Conservation (phyloP, 2,797 vertebrate species). For the Scolopax bukidnonensis region DNA sequence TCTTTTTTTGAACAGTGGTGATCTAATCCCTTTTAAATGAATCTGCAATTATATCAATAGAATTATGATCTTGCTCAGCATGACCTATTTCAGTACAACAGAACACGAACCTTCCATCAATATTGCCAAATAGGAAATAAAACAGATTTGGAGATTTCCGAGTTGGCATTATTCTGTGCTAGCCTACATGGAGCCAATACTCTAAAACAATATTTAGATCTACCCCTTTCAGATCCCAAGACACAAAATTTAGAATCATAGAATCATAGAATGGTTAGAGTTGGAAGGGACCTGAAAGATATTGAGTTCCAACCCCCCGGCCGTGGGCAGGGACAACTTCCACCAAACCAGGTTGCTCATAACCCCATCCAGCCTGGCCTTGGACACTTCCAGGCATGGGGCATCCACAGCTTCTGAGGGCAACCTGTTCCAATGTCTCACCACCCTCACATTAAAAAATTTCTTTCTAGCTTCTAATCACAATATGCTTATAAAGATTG, state of each 20-base stretch:
- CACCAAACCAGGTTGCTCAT: too few species aligned
- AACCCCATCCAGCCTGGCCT: too few species aligned
- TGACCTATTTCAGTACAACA: not conserved
- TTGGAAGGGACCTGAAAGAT: too few species aligned
- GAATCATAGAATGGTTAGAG: not conserved
- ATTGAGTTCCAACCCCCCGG: too few species aligned
- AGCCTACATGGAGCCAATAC: not conserved
- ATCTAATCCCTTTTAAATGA: not conserved
- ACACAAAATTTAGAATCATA: not conserved
- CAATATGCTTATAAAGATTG: not conserved
- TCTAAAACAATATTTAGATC: not conserved
- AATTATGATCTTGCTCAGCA: not conserved
- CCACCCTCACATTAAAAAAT: too few species aligned
- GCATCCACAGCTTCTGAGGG: too few species aligned
- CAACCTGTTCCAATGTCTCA: too few species aligned
- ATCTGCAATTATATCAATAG: not conserved
- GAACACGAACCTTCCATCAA: not conserved
- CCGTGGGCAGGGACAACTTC: too few species aligned
- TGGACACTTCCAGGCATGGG: too few species aligned
- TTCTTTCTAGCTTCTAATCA: not conserved
- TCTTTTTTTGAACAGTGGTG: not conserved
- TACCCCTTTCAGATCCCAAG: not conserved
- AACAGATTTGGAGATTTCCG: not conserved
- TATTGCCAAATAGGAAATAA: not conserved
- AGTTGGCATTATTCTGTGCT: not conserved